Conservation (phyloP, 2,888 invertebrate genomes). For the Ceratothoa steindachneri region DNA sequence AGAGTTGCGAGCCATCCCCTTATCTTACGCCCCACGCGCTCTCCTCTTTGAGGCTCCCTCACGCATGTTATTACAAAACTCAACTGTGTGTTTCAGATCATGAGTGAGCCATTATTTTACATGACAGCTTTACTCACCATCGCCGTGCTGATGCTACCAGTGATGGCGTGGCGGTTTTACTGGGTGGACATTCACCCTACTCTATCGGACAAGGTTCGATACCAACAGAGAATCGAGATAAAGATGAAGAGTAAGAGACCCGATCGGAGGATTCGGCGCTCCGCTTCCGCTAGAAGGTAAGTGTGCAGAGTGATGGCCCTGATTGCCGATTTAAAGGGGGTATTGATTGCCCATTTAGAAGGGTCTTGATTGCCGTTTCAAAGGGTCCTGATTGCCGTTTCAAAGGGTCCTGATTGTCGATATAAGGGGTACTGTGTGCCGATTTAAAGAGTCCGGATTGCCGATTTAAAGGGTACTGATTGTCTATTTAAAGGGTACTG, state of each 20-base stretch:
- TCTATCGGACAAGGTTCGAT: slow-evolving; percentile 74
- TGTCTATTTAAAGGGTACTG: no score
- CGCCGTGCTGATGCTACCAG: slow-evolving; percentile 84
- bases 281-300: slow-evolving; percentile 41
- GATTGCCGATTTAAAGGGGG: background rate
- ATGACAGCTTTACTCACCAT: slow-evolving; percentile 59
- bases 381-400: background rate
- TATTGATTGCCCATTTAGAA: no score
- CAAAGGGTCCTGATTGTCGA: no score
- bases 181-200: slow-evolving; percentile 86
- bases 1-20: no score
- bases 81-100: no score
- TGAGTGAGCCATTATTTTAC: slow-evolving; percentile 47
- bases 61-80: no score
- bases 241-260: slow-evolving; percentile 41
- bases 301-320: background rate
- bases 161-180: slow-evolving; percentile 92
- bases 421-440: no score
- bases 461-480: no score
- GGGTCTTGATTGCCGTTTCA: no score
- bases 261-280: slow-evolving; percentile 32
- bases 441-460: no score
- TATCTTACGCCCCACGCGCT: no score
- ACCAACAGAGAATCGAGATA: slow-evolving; percentile 40
- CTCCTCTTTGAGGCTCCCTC: no score